Evolutionary conservation across 2,797 vertebrate genomes (phyloP).

Genomic region (Jordanella pulchra): DNA sequence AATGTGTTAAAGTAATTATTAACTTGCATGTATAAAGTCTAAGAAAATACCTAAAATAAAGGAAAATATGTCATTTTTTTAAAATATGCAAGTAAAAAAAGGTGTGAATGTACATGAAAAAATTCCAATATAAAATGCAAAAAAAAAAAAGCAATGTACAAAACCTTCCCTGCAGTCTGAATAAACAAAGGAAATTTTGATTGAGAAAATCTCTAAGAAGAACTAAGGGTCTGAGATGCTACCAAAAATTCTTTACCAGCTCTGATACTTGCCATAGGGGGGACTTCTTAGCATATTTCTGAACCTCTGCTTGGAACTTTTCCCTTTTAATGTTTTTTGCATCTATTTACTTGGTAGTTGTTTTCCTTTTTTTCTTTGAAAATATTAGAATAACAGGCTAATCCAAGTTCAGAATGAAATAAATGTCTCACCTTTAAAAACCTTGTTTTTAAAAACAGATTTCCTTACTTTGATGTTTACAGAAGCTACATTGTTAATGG

Average conservation of each 20-base stretch:
- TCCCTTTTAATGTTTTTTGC: background rate
- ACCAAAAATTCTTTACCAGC: background rate
- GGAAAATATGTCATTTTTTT: too few relatives aligned
- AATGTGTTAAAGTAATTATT: too few relatives aligned
- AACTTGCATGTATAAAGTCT: too few relatives aligned
- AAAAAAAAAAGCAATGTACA: background rate
- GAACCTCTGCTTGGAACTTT: background rate
- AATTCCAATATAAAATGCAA: too few relatives aligned
- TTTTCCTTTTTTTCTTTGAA: background rate
- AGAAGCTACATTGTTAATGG: too few relatives aligned
- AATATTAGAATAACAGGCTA: background rate
- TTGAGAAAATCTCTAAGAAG: background rate
- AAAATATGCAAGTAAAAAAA: background rate
- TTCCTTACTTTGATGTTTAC: background rate
- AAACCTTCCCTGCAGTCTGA: background rate
- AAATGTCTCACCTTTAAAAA: background rate
- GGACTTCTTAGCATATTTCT: background rate
- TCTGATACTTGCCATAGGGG: background rate
- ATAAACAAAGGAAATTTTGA: background rate
- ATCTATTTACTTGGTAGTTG: too few relatives aligned
- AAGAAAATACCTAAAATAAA: too few relatives aligned
- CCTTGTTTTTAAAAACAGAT: background rate
- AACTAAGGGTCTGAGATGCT: background rate
- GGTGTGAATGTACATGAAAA: background rate
- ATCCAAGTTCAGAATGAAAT: background rate